Conservation (phyloP, 2,888 invertebrate genomes). For the Anthoptus insignis region DNA sequence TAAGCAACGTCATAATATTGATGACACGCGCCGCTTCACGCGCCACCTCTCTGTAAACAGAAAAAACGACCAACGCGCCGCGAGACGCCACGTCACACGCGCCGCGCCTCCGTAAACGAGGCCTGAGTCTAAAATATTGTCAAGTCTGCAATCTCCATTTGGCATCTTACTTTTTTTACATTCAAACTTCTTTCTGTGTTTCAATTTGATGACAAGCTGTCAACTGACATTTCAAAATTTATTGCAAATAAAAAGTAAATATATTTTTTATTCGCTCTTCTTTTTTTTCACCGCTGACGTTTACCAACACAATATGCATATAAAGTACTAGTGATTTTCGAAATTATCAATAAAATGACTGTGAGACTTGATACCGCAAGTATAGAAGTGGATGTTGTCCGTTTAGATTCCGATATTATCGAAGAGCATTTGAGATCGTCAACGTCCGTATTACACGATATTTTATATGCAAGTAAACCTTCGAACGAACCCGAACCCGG, state of each 20-base stretch:
- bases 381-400: constrained; percentile 56
- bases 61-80: too few species aligned
- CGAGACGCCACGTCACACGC: too few species aligned
- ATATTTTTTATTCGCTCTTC: constrained; percentile 43
- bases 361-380: constrained; percentile 7
- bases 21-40: too few species aligned
- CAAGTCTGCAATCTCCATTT: background rate
- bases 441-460: constrained; percentile 62
- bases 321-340: background rate
- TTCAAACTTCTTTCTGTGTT: background rate
- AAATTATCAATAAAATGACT: constrained; percentile 18
- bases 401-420: constrained; percentile 57
- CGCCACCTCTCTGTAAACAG: too few species aligned
- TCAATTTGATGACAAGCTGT: background rate
- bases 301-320: constrained; percentile 14
- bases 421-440: constrained; percentile 64
- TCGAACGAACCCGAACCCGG: constrained; percentile 48
- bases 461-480: constrained; percentile 50
- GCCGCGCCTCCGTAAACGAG: too few species aligned
- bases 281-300: constrained; percentile 46
- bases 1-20: too few species aligned
- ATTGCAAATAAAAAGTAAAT: constrained; percentile 44
- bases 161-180: background rate
- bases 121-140: background rate
- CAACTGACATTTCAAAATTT: background rate